Evolutionary conservation across 2,113 vertebrate genomes (phyloP).

Genomic region (Noctilio leporinus): DNA sequence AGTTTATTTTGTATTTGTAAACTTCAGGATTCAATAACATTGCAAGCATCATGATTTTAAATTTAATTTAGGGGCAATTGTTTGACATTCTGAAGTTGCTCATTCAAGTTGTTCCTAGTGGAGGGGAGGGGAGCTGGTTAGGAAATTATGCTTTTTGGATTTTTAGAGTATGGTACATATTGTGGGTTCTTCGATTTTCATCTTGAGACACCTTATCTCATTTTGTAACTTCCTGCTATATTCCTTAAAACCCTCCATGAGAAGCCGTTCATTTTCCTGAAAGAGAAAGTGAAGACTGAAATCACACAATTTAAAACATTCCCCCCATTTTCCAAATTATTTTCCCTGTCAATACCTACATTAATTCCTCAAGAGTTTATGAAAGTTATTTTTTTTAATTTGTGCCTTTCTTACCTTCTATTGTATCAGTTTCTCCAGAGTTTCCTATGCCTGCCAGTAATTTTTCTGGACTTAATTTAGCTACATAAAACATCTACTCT

Average conservation of each 20-base stretch:
- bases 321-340: not conserved
- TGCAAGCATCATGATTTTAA: not conserved
- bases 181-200: accelerated
- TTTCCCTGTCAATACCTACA: not conserved
- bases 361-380: not conserved
- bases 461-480: not conserved
- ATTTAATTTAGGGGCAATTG: not conserved
- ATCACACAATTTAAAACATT: not conserved
- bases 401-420: not conserved
- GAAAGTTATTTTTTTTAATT: not conserved
- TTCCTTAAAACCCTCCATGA: not conserved
- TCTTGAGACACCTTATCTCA: accelerated
- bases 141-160: not conserved
- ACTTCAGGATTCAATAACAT: not conserved
- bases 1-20: not conserved
- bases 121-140: not conserved
- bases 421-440: not conserved
- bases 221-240: not conserved
- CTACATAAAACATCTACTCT: not conserved
- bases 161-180: not conserved
- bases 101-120: not conserved
- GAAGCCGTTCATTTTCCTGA: not conserved
- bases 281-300: not conserved
- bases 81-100: not conserved
- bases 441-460: not conserved